phyloP scores from a whole-genome alignment of 1,140 invertebrate genomes.

The Muscidifurax raptorellus region DNA sequence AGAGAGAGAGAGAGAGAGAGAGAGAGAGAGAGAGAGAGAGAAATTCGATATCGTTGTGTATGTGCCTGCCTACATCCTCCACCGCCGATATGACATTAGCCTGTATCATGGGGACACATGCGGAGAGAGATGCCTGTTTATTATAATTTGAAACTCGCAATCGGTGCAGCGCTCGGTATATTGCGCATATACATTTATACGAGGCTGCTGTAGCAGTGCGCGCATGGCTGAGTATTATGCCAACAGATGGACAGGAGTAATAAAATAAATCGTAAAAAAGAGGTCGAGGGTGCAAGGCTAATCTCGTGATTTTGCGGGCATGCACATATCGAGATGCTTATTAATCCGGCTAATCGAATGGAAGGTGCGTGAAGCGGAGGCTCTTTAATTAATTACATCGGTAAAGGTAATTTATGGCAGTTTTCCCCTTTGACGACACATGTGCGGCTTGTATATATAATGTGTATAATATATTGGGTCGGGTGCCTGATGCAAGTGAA shows the following conservation, averaged over 20 bases:
- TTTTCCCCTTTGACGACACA: neutral
- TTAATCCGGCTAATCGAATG: slow-evolving; percentile 43
- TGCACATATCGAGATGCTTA: slow-evolving; percentile 3
- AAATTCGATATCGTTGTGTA: neutral
- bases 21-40: neutral
- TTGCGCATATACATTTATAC: neutral
- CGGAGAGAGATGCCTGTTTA: slow-evolving; percentile 22
- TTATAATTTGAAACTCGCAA: slow-evolving; percentile 34
- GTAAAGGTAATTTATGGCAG: slow-evolving; percentile 8
- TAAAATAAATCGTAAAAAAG: slow-evolving; percentile 50
- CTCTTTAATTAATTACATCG: slow-evolving; percentile 41
- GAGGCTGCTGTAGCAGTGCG: neutral
- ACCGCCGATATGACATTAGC: neutral
- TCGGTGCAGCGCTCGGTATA: neutral
- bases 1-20: neutral
- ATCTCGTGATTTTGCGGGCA: slow-evolving; percentile 16
- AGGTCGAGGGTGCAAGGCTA: slow-evolving; percentile 20
- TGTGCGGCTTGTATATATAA: neutral
- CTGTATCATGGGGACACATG: neutral
- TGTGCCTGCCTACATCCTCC: neutral
- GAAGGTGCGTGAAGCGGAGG: neutral
- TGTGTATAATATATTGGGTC: too few species aligned
- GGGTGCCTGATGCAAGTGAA: neutral
- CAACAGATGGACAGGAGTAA: slow-evolving; percentile 48
- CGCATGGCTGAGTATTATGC: neutral